Base-by-base conservation (phyloP, 2,113 vertebrate genomes). In the Agelaius tricolor region DNA sequence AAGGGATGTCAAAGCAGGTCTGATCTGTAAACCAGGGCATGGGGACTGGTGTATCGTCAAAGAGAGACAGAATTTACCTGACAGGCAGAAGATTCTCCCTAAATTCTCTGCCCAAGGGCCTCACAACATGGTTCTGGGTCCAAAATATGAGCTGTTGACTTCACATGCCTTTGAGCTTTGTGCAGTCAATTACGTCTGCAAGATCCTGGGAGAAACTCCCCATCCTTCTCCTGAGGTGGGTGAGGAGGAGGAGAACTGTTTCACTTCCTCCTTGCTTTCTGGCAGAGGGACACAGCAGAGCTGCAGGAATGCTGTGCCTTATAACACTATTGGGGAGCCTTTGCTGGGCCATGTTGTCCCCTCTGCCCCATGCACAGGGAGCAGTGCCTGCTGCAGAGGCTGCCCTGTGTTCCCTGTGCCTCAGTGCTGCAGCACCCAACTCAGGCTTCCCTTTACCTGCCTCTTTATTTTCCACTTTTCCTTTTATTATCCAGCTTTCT, bases 261-360 rank as follows among this genome's bases (percentile, higher is more conserved):
- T 31, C 22, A 4, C 13, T 43, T 20, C 8, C 35, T 49, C 30
- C n/a, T 57, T 27, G 6, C 28, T 44, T 35, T 46, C 15, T 2
- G 2, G 28, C 55, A 89, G 75, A 69, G 47, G 71, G 51, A 31
- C 30, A 9, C 6, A 12, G 16, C 37, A 18, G 33, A 84, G 51
- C 59, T 68, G 46, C 15, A 27, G 52, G 46, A 30, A 4, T 2
- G 8, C 17, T 79, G 33, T 51, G 28, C 24, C 24, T 54, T 24
- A 1, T 3, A 16, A n/a, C 0, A 0, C 18, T 35, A 7, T 0
- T 0, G 0, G 5, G 26, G 13, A 72, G 27, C 22, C 44, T 17
- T 46, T 46, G 43, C 37, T 37, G 57, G 39, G 49, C 13, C 1
- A 0, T 41, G 22, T 16, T 2, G 4, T 47, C 22, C 9, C 27